Evolutionary conservation across 2,888 invertebrate genomes (phyloP), one percentile per base, ranked within the genome.

Genomic region (Ariolimax columbianus): DNA sequence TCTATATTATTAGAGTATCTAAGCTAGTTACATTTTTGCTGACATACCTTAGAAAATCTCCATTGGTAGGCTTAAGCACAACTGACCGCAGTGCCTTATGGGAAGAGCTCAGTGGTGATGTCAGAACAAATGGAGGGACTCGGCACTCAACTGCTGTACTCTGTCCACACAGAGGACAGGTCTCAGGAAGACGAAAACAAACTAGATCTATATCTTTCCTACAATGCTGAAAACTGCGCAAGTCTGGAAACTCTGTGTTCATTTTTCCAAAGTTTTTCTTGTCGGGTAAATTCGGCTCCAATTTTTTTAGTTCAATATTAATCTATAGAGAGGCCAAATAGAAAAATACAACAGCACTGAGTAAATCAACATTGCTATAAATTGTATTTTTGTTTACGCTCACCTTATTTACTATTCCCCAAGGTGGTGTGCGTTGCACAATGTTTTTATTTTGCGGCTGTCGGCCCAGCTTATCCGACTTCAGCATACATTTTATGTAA

Each of bases 191-290:
- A 89, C 95, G 95, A 92, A 97, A 96, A 93, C 97, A 97, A 95
- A 97, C 97, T 90, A 97, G 96, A 89, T 93, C 93, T n/a, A 92
- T 93, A 95, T 96, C 96, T 88, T 96, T 95, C 85, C 96, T 96
- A 94, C 98, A 98, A 95, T 98, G 98, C 95, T 97, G 97, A 95
- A 97, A 97, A 95, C 98, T 98, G 94, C 97, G 95, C 93, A 98
- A 97, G n/a, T 85, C 80, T n/a, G 82, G 82, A 84, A 73, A 86
- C n/a, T 63, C 47, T 23, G 66, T 26, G 14, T 51, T 72, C 81
- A 81, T 81, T 38, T 30, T n/a, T 6, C n/a, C 36, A 17, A 68
- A 17, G 14, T 68, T 19, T 1, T 11, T 68, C 36, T 19, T 4
- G 11, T 68, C 23, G 2, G n/a, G 17, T 33, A 14, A 36, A 23